Base-by-base conservation (phyloP, 2,113 vertebrate genomes). In the Garra rufa region DNA sequence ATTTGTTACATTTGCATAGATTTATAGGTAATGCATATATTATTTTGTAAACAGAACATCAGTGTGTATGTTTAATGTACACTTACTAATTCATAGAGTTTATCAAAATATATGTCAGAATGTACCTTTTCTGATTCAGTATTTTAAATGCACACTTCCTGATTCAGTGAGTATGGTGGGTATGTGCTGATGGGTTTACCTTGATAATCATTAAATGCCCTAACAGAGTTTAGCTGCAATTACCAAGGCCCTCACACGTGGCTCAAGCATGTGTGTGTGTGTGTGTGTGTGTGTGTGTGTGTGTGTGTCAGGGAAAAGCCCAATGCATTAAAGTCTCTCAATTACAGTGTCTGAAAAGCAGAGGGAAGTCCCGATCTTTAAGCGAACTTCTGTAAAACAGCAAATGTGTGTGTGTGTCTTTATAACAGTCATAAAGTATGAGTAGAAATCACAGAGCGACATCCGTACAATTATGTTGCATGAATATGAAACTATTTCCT, bases 301-400 rank as follows among this genome's bases (percentile, higher is more conserved):
- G 77, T 63, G 71, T 76, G 43, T 28, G 24, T 75, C 11, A 59
- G 78, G 86, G 86, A 81, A 82, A 83, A 81, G n/a, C 57, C 81
- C 44, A 44, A 21, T 24, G 19, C n/a, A 76, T 76, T 30, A 59
- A 59, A 71, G 70, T 83, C 9, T 80, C 55, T 30, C 30, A 85
- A 86, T 88, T 85, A 88, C 44, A 88, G 87, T 38, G 70, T 74
- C 61, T 75, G 81, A 76, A 14, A 38, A 74, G 28, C 43, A 69
- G 38, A 84, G 87, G 87, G 81, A 88, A 85, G 71, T 88, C 76
- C 84, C 81, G 41, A 59, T 85, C 82, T 81, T 63, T 55, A n/a
- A 48, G 26, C 80, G 26, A 34, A 34, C 50, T 41, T 30, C 30
- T 77, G 69, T 84, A 82, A 87, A 82, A 76, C 61, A 43, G 52